Evolutionary conservation across 2,888 invertebrate species (phyloP).

Genomic region (Eugnorisma glareosa): DNA sequence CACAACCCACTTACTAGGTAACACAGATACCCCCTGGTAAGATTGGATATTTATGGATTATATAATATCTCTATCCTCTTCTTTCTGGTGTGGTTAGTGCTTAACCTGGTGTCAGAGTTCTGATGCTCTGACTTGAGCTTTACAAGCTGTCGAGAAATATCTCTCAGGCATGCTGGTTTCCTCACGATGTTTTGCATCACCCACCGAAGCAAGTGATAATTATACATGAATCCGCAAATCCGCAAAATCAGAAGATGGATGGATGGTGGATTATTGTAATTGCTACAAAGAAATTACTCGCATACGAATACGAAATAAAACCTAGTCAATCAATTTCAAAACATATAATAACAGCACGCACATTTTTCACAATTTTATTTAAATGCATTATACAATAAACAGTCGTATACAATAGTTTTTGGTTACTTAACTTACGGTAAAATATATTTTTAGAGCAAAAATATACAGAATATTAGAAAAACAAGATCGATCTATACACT

Average conservation of each 20-base stretch:
- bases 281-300: neutral
- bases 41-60: neutral
- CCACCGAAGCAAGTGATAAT: too few relatives aligned
- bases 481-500: neutral
- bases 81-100: too few relatives aligned
- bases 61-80: too few relatives aligned
- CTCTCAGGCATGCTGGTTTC: too few relatives aligned
- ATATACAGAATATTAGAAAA: neutral
- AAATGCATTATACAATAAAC: conserved; percentile 63
- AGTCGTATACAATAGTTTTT: conserved; percentile 56
- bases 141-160: too few relatives aligned
- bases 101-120: too few relatives aligned
- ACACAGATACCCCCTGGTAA: neutral
- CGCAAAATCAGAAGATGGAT: too few relatives aligned
- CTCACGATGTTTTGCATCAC: too few relatives aligned
- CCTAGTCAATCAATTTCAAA: conserved; percentile 19
- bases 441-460: conserved; percentile 13
- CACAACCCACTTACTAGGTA: neutral
- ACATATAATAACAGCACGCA: conserved; percentile 68
- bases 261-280: neutral
- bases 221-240: too few relatives aligned
- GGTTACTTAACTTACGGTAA: conserved; percentile 39
- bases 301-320: neutral
- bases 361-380: conserved; percentile 38
- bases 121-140: too few relatives aligned